These are phyloP conservation scores for Diplosoma virens DNA, from an alignment of 23 tunicate genomes.

Conservation along the genomic window DNA sequence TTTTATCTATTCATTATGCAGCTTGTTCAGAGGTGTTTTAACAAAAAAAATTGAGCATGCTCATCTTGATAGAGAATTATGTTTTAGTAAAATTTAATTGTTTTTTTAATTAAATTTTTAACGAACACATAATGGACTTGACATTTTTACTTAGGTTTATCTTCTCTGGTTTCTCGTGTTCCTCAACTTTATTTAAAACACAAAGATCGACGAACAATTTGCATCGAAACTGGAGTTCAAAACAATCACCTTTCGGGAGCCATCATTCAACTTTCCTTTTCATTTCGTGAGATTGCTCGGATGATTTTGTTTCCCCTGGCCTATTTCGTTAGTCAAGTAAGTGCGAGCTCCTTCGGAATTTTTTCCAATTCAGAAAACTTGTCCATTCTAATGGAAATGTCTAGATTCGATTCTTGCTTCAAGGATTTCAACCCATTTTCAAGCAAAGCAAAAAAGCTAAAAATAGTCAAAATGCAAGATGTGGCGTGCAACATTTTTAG, in stretches of 20 bases:
- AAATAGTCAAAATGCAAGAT: no score
- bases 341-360: background rate
- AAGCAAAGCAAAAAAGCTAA: no score
- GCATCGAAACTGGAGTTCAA: slow-evolving; percentile 67
- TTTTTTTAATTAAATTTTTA: no score
- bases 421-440: no score
- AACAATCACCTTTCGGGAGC: slow-evolving; percentile 51
- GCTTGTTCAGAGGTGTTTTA: no score
- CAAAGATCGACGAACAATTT: slow-evolving; percentile 41
- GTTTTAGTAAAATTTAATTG: no score
- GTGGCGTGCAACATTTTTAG: no score
- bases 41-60: no score
- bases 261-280: slow-evolving; percentile 50
- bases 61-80: no score
- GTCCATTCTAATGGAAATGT: background rate
- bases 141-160: slow-evolving; percentile 23
- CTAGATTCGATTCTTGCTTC: no score
- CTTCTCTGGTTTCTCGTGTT: slow-evolving; percentile 29
- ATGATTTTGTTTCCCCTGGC: slow-evolving; percentile 52
- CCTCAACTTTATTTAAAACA: slow-evolving; percentile 7
- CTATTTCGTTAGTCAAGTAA: slow-evolving; percentile 56
- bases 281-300: slow-evolving; percentile 28
- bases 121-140: no score
- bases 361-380: background rate
- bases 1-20: no score